Conservation (phyloP, 2,888 invertebrate genomes). For the Agrotis ipsilon region DNA sequence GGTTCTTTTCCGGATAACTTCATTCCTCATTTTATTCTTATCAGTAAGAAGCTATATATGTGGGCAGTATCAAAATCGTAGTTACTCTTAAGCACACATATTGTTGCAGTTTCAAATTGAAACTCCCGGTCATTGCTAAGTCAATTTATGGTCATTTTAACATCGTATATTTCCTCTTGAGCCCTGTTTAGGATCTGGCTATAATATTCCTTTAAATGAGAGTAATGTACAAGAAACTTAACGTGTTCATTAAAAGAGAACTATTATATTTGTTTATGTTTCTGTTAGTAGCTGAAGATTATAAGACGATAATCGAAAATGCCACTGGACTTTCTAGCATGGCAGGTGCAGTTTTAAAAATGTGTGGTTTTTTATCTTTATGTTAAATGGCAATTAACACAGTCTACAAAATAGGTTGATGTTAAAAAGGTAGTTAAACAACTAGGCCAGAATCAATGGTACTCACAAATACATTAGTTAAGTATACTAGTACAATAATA, state of each 20-base stretch:
- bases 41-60: too few relatives aligned
- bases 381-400: slow-evolving; percentile 23
- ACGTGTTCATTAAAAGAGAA: neutral
- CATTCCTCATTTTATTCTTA: too few relatives aligned
- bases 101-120: neutral
- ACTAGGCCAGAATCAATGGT: slow-evolving; percentile 15
- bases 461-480: neutral
- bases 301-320: neutral
- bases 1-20: too few relatives aligned
- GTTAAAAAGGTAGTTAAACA: slow-evolving; percentile 13
- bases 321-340: neutral
- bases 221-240: neutral
- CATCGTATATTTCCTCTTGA: too few relatives aligned
- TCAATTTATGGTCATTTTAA: neutral
- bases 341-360: neutral
- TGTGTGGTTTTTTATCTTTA: neutral
- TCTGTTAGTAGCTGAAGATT: neutral
- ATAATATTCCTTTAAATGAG: neutral
- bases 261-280: neutral
- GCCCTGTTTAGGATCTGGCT: neutral
- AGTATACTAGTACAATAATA: neutral
- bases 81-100: too few relatives aligned
- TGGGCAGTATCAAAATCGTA: too few relatives aligned
- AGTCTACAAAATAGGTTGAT: slow-evolving; percentile 2
- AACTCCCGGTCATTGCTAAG: neutral